Base-by-base conservation (phyloP, 2,113 vertebrate genomes). In the Festucalex cinctus region DNA sequence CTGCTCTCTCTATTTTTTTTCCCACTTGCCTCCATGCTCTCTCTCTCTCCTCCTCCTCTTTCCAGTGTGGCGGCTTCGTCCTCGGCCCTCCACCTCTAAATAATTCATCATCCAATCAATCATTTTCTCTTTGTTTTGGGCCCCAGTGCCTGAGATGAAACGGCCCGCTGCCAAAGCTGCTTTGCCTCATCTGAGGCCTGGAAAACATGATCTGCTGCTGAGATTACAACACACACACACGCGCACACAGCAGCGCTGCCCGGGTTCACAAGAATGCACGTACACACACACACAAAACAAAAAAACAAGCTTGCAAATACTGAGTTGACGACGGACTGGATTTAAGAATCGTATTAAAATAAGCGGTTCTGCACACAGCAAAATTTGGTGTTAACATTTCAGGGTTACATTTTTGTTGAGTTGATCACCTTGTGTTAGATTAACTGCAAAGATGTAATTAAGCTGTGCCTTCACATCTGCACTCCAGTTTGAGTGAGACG, bases 71-170 rank as follows among this genome's bases (percentile, higher is more conserved):
- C 83, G 86, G 79, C 68, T 83, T 81, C 88, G 69, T 91, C 87
- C 85, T 85, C 85, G 83, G 86, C 89, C 83, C 88, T 90, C 86
- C 75, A 78, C 82, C 86, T 88, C 90, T 93, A 92, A 93, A 93
- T 93, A 91, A 93, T 93, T 92, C 88, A 93, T 93, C 88, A 87
- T 92, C 89, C 91, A 93, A 92, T 92, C 92, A 92, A 92, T 92
- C 89, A 91, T 90, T 88, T 92, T 92, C 89, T 92, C 91, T 93
- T 91, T 92, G 91, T 92, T 93, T 93, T 93, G 91, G 91, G 89
- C 90, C 90, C 92, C 85, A 86, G 91, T 91, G 90, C 89, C 89
- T 75, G 85, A 91, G 91, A 92, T 92, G 91, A 92, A 93, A 92
- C 89, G 79, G 83, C 74, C 79, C 68, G 84, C 89, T 92, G 90